Percentiles rank a stretch among this genome's conserved stretches.
phyloP scores from a whole-genome alignment of 2,797 vertebrate species.

The Molossus alvarezi region DNA sequence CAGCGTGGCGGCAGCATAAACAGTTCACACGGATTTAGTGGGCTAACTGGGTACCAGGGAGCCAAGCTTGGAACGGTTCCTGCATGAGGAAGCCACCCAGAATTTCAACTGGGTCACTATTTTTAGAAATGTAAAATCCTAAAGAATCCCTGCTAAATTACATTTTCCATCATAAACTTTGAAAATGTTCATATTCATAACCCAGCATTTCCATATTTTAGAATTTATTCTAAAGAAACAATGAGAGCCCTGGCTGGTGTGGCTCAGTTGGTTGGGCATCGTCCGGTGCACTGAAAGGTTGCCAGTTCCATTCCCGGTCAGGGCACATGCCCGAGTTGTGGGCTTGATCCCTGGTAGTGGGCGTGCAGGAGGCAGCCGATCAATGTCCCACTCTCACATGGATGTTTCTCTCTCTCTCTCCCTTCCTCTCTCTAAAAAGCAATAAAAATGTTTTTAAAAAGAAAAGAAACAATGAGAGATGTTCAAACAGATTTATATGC shows the following conservation, averaged over 20 bases:
- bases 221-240: constrained; percentile 65
- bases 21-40: constrained; percentile 30
- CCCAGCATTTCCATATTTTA: constrained; percentile 44
- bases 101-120: constrained; percentile 5
- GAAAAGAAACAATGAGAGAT: neutral
- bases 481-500: constrained; percentile 21
- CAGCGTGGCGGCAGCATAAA: neutral
- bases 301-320: neutral
- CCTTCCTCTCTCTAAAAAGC: neutral
- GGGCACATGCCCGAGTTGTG: neutral
- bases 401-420: neutral
- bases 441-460: neutral
- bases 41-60: neutral
- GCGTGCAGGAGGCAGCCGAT: neutral
- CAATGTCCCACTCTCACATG: neutral
- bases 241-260: neutral
- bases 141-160: constrained; percentile 40
- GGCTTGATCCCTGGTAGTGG: neutral
- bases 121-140: constrained; percentile 62
- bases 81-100: neutral
- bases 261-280: neutral
- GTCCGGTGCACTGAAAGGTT: neutral
- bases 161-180: constrained; percentile 13
- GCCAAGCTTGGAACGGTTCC: neutral
- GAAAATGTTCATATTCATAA: constrained; percentile 54